Evolutionary conservation across 1,140 invertebrate species (phyloP).

Genomic region (Bathynomus jamesi): DNA sequence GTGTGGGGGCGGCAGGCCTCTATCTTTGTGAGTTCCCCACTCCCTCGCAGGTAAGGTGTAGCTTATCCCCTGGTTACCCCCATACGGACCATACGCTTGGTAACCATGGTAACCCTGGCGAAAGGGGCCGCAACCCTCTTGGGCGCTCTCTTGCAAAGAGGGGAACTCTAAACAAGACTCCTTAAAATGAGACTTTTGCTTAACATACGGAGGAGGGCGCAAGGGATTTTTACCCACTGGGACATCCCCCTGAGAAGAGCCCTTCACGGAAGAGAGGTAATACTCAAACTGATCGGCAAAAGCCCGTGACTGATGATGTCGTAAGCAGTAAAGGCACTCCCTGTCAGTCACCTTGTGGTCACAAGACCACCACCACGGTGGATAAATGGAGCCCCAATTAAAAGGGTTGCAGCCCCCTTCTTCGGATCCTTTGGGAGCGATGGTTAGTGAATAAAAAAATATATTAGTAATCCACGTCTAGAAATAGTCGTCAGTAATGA

Average conservation of each 20-base stretch:
- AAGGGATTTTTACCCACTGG: not conserved
- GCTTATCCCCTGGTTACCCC: conserved; percentile 11
- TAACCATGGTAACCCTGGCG: not conserved
- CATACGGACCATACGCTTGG: not conserved
- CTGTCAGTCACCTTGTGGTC: conserved; percentile 37
- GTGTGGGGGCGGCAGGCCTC: not conserved
- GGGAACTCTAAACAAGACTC: not conserved
- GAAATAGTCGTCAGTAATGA: too few species aligned
- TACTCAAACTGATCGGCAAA: conserved; percentile 38
- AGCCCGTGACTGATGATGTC: conserved; percentile 36
- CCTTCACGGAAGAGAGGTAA: conserved; percentile 11
- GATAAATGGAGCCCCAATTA: conserved; percentile 37
- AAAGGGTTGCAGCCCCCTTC: conserved; percentile 31
- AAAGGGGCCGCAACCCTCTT: not conserved
- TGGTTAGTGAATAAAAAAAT: too few species aligned
- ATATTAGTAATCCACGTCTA: too few species aligned
- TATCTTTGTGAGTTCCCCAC: not conserved
- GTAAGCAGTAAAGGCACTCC: conserved; percentile 39
- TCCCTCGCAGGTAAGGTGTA: conserved; percentile 14
- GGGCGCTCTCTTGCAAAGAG: not conserved
- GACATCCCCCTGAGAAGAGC: not conserved
- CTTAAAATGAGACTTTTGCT: not conserved
- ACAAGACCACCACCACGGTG: conserved; percentile 41
- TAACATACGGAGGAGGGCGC: not conserved
- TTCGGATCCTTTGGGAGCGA: conserved; percentile 18